Conservation (phyloP, 1,140 invertebrate genomes). For the Tetramorium alpestre region DNA sequence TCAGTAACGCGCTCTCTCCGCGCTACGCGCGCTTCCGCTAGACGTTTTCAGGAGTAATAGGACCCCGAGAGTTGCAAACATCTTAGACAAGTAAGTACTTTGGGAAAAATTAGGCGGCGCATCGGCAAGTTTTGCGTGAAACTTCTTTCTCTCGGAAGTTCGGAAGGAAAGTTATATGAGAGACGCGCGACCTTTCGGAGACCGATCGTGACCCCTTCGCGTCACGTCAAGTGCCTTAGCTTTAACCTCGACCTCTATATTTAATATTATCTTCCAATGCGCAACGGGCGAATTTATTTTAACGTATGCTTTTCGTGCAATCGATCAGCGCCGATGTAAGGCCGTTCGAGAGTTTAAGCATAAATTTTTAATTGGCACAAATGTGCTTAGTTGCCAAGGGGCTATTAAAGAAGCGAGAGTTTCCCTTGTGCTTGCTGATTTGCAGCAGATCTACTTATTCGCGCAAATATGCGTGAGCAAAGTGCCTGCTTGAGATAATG, state of each 20-base stretch:
- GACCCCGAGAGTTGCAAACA: neutral
- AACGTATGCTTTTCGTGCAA: neutral
- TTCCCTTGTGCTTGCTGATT: constrained; percentile 26
- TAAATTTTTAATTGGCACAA: neutral
- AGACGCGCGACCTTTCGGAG: neutral
- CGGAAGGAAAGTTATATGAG: neutral
- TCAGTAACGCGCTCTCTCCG: neutral
- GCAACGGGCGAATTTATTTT: constrained; percentile 6
- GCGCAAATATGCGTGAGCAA: constrained; percentile 12
- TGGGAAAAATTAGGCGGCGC: neutral
- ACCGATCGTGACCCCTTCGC: neutral
- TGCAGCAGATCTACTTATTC: constrained; percentile 32
- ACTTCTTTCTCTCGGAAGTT: neutral
- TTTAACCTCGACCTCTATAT: constrained; percentile 13
- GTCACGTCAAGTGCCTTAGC: neutral
- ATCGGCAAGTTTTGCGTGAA: neutral
- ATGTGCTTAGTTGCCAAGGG: neutral
- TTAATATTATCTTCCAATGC: neutral
- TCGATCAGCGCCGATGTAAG: neutral
- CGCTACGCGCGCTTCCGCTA: neutral
- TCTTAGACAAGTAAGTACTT: neutral
- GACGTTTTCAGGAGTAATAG: neutral
- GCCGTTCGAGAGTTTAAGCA: neutral
- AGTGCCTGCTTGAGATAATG: constrained; percentile 46
- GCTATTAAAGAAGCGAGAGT: neutral